Base-by-base conservation (phyloP, 2,888 invertebrate species). In the Oscheius sp. region DNA sequence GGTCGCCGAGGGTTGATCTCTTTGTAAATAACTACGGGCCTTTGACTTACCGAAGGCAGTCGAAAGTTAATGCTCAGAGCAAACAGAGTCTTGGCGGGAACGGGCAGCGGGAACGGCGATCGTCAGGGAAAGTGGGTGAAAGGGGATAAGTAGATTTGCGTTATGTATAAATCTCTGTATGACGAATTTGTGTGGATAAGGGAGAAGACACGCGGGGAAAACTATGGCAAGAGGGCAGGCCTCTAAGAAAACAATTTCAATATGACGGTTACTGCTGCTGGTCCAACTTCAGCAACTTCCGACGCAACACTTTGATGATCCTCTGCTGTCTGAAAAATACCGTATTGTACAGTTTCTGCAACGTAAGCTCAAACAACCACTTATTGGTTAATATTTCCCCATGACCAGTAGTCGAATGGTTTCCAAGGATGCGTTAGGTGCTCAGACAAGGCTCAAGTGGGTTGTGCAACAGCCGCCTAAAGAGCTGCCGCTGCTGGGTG, bases 271-370 rank as follows among this genome's bases (percentile, higher is more conserved):
- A 55, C 55, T 55, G 35, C 51, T 58, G 55, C 35, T 70, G 58
- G 37, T 84, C 79, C 35, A 78, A 70, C 51, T 80, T 83, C 78
- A 86, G 85, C 29, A 87, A 77, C 66, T 87, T 87, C 32, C 85
- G 82, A 37, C 87, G 85, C 4, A 87, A 77, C 42, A 87, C 87
- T 37, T 82, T 82, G 33, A 87, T 82, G 57, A 87, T 73, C 37
- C 87, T 80, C 50, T 85, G 81, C 76, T 87, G 86, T 77, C 87
- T 86, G 78, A 78, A 86, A 85, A 37, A 1, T 9, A 65, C 11
- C 37, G 21, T 29, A 35, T 70, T 58, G n/a, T 33, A 1, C 37
- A 60, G 11, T 60, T 60, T 58, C 29, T 29, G 35, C 3, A 32
- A 21, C 21, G 21, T 33, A 58, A 58, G 11, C 7, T 13, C 35